Base-by-base conservation (phyloP, 1,140 invertebrate species). In the Diachasma alloeum region DNA sequence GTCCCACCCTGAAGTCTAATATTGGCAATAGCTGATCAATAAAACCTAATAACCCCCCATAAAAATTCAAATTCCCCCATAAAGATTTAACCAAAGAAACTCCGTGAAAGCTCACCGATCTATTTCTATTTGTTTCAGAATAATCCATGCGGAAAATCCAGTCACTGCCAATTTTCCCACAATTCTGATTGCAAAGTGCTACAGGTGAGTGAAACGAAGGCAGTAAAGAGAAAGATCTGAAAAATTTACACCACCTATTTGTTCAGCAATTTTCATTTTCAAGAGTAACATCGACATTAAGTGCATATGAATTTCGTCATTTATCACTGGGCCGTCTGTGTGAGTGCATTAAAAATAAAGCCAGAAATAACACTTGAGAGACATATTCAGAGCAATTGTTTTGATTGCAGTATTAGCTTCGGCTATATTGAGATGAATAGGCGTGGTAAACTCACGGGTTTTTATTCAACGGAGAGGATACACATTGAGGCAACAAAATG, bases 81-180 rank as follows among this genome's bases (percentile, higher is more conserved):
- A 17, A 53, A 53, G n/a, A 53, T 53, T 19, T 53, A 19, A 4
- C 9, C 0, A n/a, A n/a, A 8, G 15, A 19, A 53, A 53, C 6
- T 15, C 6, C n/a, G 44, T 13, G 11, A 53, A 53, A n/a, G 1
- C 48, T 53, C 48, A 53, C 13, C 39, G 10, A 42, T 42, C 39
- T 22, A 46, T 75, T 44, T 75, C 73, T 22, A 75, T 53, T 53
- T 53, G 17, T 53, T 53, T 53, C 48, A 53, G 48, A 53, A n/a
- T 53, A 53, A 53, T 53, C n/a, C 48, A 53, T 53, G 48, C 48
- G 48, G 48, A 53, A 53, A 53, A 53, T 1, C 48, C 48, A 15
- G 48, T 53, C 48, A 53, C 17, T 53, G 48, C 6, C 15, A n/a
- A 15, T n/a, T 53, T 53, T 17, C 17, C 17, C 48, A 53, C 48